Evolutionary conservation across 1,140 invertebrate species (phyloP).

Genomic region (Calliopsis andreniformis): DNA sequence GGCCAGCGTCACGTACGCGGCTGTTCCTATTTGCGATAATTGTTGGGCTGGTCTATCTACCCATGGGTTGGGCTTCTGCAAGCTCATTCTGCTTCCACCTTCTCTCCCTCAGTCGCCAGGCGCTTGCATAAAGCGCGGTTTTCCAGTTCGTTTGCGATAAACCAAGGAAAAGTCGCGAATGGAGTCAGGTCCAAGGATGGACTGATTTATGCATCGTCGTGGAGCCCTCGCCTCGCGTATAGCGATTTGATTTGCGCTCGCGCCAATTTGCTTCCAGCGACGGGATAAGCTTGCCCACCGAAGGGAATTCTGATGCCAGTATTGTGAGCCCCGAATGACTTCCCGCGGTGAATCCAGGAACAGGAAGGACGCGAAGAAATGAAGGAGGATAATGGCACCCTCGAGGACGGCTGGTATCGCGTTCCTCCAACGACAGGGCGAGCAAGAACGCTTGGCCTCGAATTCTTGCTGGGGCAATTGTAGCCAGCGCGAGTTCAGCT

Average conservation of each 20-base stretch:
- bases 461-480: too few species aligned
- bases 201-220: slow-evolving; percentile 28
- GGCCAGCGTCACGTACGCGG: slow-evolving; percentile 23
- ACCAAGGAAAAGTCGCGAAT: background rate
- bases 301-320: slow-evolving; percentile 42
- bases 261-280: slow-evolving; percentile 34
- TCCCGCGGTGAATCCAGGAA: slow-evolving; percentile 22
- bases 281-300: slow-evolving; percentile 36
- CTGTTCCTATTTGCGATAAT: slow-evolving; percentile 38
- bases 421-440: background rate
- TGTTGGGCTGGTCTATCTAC: slow-evolving; percentile 34
- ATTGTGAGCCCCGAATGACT: slow-evolving; percentile 32
- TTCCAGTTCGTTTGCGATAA: background rate
- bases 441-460: background rate
- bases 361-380: slow-evolving; percentile 24
- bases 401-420: slow-evolving; percentile 9
- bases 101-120: background rate
- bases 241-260: slow-evolving; percentile 37
- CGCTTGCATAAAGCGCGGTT: too few species aligned
- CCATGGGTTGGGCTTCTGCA: background rate
- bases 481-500: too few species aligned
- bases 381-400: slow-evolving; percentile 34
- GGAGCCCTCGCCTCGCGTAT: background rate
- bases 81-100: slow-evolving; percentile 3
- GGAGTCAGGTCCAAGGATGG: too few species aligned